Evolutionary conservation across 2,888 invertebrate species (phyloP), one percentile per base, ranked within the genome.

Genomic region (Eupithecia vulgata): DNA sequence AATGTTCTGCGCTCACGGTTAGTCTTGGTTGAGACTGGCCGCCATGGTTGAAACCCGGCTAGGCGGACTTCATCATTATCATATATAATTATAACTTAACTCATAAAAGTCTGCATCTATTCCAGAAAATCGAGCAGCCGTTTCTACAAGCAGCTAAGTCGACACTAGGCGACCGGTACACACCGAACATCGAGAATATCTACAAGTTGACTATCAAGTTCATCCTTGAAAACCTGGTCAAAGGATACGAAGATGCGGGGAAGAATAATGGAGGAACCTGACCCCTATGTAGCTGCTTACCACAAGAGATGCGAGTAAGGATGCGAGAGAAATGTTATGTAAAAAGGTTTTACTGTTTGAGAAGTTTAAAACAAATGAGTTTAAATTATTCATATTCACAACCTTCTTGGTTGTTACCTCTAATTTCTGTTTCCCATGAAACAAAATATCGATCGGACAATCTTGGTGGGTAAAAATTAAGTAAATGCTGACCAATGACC

Each of bases 151-250:
- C 98, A 0, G 98, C 98, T 13, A 96, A 97, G 87, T 96, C 96
- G 77, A 98, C 98, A 0, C 95, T 98, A 48, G 98, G 97, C 5
- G 98, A 98, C 81, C 95, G 98, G 77, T 98, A 97, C 93, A 97
- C 98, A 13, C 97, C 97, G 69, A 98, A 98, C 91, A 97, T 98
- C 81, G 97, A 98, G 86, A 96, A 96, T 82, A 97, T 98, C 84
- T 98, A 98, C 95, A 96, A 97, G 90, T 95, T 97, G 80, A 97
- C 98, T 71, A 98, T 98, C 85, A 96, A 96, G 87, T 97, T 98
- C 87, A 98, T 98, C 81, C 95, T 98, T 83, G 97, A 97, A 87
- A 98, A 97, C 76, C 93, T 98, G 78, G 95, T 97, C 69, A 96
- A 96, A 79, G 98, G 98, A 13, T 98, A 95, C 90, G 96, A 97